Evolutionary conservation across 1,140 invertebrate species (phyloP), one percentile per base, ranked within the genome.

Genomic region (Anagrus nilaparvatae): DNA sequence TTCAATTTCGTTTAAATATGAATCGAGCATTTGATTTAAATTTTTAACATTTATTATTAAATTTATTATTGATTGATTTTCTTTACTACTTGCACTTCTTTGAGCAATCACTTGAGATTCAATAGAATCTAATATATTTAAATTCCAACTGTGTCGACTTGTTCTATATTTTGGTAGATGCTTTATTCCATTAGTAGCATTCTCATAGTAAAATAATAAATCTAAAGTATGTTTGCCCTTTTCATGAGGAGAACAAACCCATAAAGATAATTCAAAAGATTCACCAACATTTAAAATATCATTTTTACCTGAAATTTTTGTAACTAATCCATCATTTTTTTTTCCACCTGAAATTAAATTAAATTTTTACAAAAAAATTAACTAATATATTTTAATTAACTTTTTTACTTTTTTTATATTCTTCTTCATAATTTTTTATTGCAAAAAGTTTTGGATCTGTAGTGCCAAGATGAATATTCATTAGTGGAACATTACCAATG

Each of bases 181-280:
- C 48, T 65, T 70, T n/a, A n/a, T n/a, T n/a, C n/a, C n/a, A 3
- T 50, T 35, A 23, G 69, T 52, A 0, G 64, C 60, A 52, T 78
- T 73, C 52, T 82, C 77, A 58, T 86, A 86, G 55, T 84, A 85
- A 54, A 85, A 81, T 21, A 86, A 60, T 40, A 87, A 60, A 53
- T 84, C 74, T 16, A 84, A 58, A 5, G 68, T 65, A 52, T 80
- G 75, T 9, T 67, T 67, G 4, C 81, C 82, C 19, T 75, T 74
- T 27, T 70, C 62, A 43, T 75, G 69, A 5, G 80, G 78, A 1
- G 81, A 82, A 50, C 76, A 72, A 10, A 85, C 61, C 79, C 80
- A 84, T 49, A 83, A 64, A 17, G 72, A 69, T 36, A 79, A 60
- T 16, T 65, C 72, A n/a, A 74, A 61, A 5, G 56, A 69, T 44